Conservation (phyloP, 2,113 vertebrate species). For the Nesoenas mayeri region DNA sequence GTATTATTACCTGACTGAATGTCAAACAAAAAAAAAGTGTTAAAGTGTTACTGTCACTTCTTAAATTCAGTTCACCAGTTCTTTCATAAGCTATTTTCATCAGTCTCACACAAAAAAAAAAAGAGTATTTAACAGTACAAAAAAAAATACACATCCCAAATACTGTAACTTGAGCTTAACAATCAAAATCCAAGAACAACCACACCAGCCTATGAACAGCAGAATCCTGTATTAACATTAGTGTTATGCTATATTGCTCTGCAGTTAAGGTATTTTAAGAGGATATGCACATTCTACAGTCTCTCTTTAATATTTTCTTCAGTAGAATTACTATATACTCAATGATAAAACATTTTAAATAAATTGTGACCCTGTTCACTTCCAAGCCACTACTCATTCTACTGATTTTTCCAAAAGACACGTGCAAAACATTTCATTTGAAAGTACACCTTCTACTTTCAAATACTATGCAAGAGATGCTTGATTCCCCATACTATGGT, state of each 20-base stretch:
- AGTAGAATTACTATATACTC: neutral
- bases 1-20: slow-evolving; percentile 79
- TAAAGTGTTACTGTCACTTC: neutral
- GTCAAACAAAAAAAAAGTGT: neutral
- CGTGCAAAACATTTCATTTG: neutral
- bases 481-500: neutral
- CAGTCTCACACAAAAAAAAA: neutral
- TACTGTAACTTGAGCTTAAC: neutral
- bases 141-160: neutral
- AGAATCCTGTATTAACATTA: neutral
- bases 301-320: neutral
- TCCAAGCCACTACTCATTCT: neutral
- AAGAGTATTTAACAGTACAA: neutral
- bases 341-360: neutral
- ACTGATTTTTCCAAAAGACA: neutral
- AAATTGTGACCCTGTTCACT: neutral
- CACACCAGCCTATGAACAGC: neutral
- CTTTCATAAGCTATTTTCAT: neutral
- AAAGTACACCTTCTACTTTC: neutral
- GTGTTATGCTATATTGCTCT: neutral
- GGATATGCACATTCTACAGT: neutral
- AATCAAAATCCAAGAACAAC: neutral
- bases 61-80: neutral
- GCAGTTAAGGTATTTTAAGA: neutral
- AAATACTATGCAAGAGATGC: neutral